Percentiles rank a stretch among this genome's conserved stretches.
phyloP scores from a whole-genome alignment of 1,140 invertebrate genomes.

The Diorhabda sublineata region DNA sequence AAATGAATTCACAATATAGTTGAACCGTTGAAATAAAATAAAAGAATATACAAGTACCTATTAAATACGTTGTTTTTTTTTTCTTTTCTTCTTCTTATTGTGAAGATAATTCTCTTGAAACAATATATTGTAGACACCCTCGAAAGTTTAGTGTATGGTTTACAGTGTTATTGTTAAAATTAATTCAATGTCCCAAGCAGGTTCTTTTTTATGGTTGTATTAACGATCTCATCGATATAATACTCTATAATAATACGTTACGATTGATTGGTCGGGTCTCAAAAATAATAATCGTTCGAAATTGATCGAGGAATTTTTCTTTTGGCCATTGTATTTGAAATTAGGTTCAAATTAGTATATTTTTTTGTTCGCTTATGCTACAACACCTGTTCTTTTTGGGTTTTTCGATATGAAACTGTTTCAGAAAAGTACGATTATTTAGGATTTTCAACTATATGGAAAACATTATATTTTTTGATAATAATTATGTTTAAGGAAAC shows the following conservation, averaged over 20 bases:
- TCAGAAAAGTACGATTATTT: too few relatives aligned
- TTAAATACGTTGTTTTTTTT: too few relatives aligned
- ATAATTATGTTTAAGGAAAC: too few relatives aligned
- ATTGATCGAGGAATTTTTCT: slow-evolving; percentile 32
- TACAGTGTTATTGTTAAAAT: slow-evolving; percentile 34
- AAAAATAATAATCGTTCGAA: slow-evolving; percentile 39
- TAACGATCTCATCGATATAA: slow-evolving; percentile 34
- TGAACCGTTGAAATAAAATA: too few relatives aligned
- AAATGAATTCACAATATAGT: too few relatives aligned
- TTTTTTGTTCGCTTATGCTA: slow-evolving; percentile 28
- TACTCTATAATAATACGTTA: slow-evolving; percentile 39
- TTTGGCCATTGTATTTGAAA: slow-evolving; percentile 34
- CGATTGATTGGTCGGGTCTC: slow-evolving; percentile 38
- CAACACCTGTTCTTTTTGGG: slow-evolving; percentile 30
- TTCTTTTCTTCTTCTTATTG: neutral
- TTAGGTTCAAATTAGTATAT: slow-evolving; percentile 33
- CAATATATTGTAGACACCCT: slow-evolving; percentile 15
- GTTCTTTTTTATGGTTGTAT: slow-evolving; percentile 33
- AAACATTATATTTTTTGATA: too few relatives aligned
- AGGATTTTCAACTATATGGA: too few relatives aligned
- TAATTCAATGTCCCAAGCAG: slow-evolving; percentile 34
- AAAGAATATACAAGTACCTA: too few relatives aligned
- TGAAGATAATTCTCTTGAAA: neutral
- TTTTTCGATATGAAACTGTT: slow-evolving; percentile 5
- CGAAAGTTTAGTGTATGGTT: slow-evolving; percentile 17